A percentile compares a stretch with the other conserved stretches of the same genome.
phyloP scores from a whole-genome alignment of 2,113 vertebrate genomes.

The Mustelus asterias region DNA sequence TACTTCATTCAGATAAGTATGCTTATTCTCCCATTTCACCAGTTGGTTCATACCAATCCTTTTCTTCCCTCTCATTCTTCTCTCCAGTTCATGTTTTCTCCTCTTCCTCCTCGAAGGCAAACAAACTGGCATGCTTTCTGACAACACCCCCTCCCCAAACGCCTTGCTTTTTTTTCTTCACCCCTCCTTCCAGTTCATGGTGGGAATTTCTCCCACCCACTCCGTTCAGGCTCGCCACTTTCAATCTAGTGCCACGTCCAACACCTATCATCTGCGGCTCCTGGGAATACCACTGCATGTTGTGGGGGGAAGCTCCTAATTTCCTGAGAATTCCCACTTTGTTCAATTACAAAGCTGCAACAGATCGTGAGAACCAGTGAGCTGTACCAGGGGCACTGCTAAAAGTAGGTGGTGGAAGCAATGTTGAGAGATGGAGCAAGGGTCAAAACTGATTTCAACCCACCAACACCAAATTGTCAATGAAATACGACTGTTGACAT shows the following conservation, averaged over 20 bases:
- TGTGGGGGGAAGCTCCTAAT: not conserved
- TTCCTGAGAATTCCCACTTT: not conserved
- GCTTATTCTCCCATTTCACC: not conserved
- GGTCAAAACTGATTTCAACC: not conserved
- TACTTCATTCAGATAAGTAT: not conserved
- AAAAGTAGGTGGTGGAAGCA: not conserved
- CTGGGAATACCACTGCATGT: not conserved
- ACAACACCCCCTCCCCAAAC: too few relatives aligned
- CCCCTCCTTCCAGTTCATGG: not conserved
- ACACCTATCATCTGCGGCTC: not conserved
- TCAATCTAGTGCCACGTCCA: not conserved
- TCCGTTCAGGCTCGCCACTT: too few relatives aligned
- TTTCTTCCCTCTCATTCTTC: not conserved
- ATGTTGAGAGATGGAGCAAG: not conserved
- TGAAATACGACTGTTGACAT: not conserved
- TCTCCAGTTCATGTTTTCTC: too few relatives aligned
- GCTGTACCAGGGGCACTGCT: not conserved
- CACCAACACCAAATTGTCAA: not conserved
- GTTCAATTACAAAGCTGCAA: not conserved
- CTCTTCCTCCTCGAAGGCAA: not conserved
- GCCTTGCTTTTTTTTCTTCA: not conserved
- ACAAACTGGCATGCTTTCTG: not conserved
- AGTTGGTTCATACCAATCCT: not conserved
- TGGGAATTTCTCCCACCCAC: not conserved
- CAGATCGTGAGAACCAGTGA: not conserved